Percentiles rank a stretch among this genome's conserved stretches.
phyloP scores from a whole-genome alignment of 2,113 vertebrate species.

The Odontesthes bonariensis region DNA sequence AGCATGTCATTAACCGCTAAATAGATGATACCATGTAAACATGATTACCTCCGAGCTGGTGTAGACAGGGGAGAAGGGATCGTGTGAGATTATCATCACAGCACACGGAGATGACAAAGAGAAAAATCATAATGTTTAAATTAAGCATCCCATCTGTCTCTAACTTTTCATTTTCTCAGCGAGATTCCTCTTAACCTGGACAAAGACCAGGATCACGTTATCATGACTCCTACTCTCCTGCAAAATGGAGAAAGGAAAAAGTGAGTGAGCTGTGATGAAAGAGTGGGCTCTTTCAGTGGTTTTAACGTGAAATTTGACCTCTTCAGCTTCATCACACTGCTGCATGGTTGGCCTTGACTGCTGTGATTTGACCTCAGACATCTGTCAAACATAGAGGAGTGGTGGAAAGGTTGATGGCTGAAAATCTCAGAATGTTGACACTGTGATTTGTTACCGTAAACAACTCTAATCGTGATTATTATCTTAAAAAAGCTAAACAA shows the following conservation, averaged over 20 bases:
- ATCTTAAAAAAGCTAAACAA: background rate
- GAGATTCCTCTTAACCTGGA: slow-evolving; percentile 17
- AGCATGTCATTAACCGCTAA: slow-evolving; percentile 48
- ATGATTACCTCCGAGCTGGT: slow-evolving; percentile 37
- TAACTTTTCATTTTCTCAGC: background rate
- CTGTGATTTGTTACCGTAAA: background rate
- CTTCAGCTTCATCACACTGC: slow-evolving; percentile 40
- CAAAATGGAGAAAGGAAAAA: background rate
- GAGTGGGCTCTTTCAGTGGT: slow-evolving; percentile 24
- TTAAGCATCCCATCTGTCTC: background rate
- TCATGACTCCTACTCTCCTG: background rate
- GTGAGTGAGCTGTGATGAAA: slow-evolving; percentile 48
- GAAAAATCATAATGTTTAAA: background rate
- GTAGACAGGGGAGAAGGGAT: slow-evolving; percentile 25
- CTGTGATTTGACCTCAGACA: slow-evolving; percentile 42
- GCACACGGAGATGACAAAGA: background rate
- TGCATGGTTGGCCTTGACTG: slow-evolving; percentile 22
- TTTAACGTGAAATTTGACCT: slow-evolving; percentile 59
- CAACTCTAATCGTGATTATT: background rate
- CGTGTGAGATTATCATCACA: slow-evolving; percentile 13
- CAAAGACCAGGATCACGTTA: slow-evolving; percentile 6
- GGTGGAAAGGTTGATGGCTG: slow-evolving; percentile 29
- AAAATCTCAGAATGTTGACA: slow-evolving; percentile 9
- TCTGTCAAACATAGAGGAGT: slow-evolving; percentile 33
- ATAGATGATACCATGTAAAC: slow-evolving; percentile 36